Percentiles rank a stretch among this genome's conserved stretches.
These are phyloP conservation scores for Brachypterus glaber DNA, from an alignment of 2,888 invertebrate genomes.

Conservation along the genomic window DNA sequence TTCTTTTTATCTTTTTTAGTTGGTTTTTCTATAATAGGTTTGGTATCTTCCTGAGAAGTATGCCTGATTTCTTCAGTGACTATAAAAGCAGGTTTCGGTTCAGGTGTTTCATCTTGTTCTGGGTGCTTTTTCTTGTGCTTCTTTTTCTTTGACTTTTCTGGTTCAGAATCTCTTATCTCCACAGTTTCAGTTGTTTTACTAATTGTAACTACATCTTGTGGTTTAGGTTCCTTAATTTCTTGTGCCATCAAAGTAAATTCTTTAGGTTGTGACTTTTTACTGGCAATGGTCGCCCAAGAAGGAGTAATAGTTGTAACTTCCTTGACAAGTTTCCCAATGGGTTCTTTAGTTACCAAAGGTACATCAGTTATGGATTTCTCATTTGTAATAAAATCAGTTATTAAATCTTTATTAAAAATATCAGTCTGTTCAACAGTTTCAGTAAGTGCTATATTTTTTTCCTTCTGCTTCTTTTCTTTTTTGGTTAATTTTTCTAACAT, in stretches of 20 bases:
- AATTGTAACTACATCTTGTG: not conserved
- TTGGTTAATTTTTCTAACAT: no score
- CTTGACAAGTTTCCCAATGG: no score
- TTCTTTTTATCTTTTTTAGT: not conserved
- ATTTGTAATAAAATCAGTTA: no score
- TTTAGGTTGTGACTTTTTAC: conserved; percentile 1
- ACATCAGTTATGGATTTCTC: no score
- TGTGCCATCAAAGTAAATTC: no score
- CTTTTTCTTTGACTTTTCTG: conserved; percentile 4
- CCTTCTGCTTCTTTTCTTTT: no score
- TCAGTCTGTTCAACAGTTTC: no score
- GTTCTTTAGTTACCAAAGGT: no score
- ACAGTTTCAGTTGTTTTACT: not conserved
- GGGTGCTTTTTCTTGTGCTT: conserved; percentile 1
- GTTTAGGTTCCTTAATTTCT: not conserved
- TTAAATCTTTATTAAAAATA: no score
- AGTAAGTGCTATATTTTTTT: no score
- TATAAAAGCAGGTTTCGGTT: conserved; percentile 1
- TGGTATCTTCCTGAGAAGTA: conserved; percentile 2
- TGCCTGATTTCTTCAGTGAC: conserved; percentile 3
- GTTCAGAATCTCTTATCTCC: not conserved
- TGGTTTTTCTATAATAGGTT: not conserved
- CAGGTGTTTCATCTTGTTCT: not conserved
- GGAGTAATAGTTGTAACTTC: no score
- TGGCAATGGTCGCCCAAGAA: conserved; percentile 11